Percentiles rank a stretch among this genome's conserved stretches.
phyloP scores from a whole-genome alignment of 2,888 invertebrate genomes.

The Kuschelorhynchus macadamiae region DNA sequence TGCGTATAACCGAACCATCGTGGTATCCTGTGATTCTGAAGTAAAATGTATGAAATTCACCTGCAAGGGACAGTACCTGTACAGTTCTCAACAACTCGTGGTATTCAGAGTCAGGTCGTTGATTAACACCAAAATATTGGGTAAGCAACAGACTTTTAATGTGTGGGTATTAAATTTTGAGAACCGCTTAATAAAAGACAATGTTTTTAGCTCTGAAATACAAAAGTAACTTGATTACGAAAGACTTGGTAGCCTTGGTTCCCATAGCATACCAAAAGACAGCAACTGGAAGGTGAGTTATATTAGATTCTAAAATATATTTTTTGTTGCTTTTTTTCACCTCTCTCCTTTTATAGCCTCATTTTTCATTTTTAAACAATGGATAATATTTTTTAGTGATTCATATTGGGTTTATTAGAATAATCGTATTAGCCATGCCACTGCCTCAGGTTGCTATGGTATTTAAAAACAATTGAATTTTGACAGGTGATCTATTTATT shows the following conservation, averaged over 20 bases:
- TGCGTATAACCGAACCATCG: conserved; percentile 21
- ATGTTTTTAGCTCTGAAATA: conserved; percentile 46
- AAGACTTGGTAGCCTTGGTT: conserved; percentile 49
- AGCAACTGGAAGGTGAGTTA: conserved; percentile 44
- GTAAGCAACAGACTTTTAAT: too few relatives aligned
- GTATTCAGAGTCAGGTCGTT: conserved; percentile 15
- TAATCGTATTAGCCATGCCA: too few relatives aligned
- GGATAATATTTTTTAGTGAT: too few relatives aligned
- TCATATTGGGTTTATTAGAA: too few relatives aligned
- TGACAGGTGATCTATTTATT: too few relatives aligned
- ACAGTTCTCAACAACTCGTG: conserved; percentile 30
- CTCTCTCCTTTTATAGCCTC: too few relatives aligned
- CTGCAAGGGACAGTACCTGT: conserved; percentile 33
- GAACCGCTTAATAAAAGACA: too few relatives aligned
- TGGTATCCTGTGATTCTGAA: conserved; percentile 10
- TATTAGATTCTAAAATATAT: neutral
- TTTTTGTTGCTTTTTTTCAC: too few relatives aligned
- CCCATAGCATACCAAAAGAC: conserved; percentile 47
- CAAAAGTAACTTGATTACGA: conserved; percentile 35
- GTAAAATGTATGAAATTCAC: conserved; percentile 16
- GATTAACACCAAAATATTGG: conserved; percentile 22
- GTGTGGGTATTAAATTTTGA: too few relatives aligned
- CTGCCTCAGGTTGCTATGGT: too few relatives aligned
- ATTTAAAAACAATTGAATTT: too few relatives aligned
- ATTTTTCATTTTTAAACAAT: too few relatives aligned